These are phyloP conservation scores for Tetheella fluctuosa DNA, from an alignment of 2,888 invertebrate genomes.

Conservation along the genomic window DNA sequence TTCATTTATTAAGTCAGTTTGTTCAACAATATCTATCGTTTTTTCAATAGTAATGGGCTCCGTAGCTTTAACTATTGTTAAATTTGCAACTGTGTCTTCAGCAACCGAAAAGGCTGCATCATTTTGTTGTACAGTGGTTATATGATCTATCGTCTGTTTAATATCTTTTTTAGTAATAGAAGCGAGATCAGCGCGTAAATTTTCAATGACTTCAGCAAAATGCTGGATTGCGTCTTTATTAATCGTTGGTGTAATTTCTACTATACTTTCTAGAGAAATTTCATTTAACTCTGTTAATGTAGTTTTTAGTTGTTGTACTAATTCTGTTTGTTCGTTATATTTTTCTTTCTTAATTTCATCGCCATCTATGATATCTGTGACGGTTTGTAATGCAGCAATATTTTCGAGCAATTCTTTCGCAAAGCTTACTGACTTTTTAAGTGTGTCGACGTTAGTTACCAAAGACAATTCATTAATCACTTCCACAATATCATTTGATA, in stretches of 20 bases:
- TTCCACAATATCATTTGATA: constrained; percentile 45
- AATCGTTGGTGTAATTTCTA: constrained; percentile 14
- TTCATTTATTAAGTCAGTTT: neutral
- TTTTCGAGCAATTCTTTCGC: constrained; percentile 50
- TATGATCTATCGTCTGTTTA: neutral
- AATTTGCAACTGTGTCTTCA: neutral
- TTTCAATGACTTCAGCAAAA: constrained; percentile 28
- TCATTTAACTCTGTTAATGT: constrained; percentile 36
- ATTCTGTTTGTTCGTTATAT: constrained; percentile 30
- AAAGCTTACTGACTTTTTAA: constrained; percentile 42
- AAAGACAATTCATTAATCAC: constrained; percentile 39
- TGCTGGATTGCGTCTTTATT: constrained; percentile 28
- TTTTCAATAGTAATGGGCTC: neutral
- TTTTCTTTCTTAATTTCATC: constrained; percentile 25
- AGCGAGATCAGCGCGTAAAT: constrained; percentile 32
- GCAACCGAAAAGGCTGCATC: neutral
- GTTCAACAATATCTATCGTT: neutral
- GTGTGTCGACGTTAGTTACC: constrained; percentile 33
- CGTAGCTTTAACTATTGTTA: neutral
- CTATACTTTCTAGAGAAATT: constrained; percentile 22
- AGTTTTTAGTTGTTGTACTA: constrained; percentile 38
- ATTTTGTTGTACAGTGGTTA: neutral
- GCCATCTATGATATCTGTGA: constrained; percentile 16
- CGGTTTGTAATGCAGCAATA: constrained; percentile 29
- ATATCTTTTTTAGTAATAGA: constrained; percentile 10